These are phyloP conservation scores for Iphiclides podalirius DNA, from an alignment of 2,888 invertebrate species.

Conservation along the genomic window DNA sequence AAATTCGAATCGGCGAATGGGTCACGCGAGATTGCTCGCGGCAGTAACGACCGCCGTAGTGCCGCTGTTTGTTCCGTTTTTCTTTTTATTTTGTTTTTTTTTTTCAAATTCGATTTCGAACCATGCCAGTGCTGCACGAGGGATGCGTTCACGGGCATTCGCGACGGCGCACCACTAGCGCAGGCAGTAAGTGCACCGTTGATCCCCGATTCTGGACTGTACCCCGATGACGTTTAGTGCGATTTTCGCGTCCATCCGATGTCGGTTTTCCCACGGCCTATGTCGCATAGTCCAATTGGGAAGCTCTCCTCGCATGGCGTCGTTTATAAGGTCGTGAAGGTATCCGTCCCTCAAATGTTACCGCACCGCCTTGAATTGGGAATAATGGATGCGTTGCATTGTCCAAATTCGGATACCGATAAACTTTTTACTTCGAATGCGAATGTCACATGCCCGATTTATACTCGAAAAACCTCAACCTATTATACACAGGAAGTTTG, in stretches of 20 bases:
- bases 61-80: slow-evolving; percentile 14
- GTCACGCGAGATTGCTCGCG: slow-evolving; percentile 54
- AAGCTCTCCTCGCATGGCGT: slow-evolving; percentile 38
- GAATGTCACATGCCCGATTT: neutral
- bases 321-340: neutral
- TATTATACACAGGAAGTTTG: too few relatives aligned
- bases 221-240: slow-evolving; percentile 33
- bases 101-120: slow-evolving; percentile 26
- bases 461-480: too few relatives aligned
- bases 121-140: slow-evolving; percentile 66
- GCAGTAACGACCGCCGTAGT: too few relatives aligned
- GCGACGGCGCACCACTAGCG: slow-evolving; percentile 51
- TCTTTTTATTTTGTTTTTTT: slow-evolving; percentile 32
- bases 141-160: slow-evolving; percentile 58
- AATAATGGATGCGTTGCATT: too few relatives aligned
- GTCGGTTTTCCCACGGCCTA: slow-evolving; percentile 38
- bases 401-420: neutral
- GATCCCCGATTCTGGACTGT: slow-evolving; percentile 37
- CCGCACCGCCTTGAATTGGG: neutral
- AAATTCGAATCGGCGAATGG: slow-evolving; percentile 39
- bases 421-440: too few relatives aligned
- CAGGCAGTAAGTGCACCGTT: slow-evolving; percentile 60
- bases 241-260: slow-evolving; percentile 32
- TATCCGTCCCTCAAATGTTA: too few relatives aligned
- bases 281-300: slow-evolving; percentile 42